A percentile compares a stretch with the other conserved stretches of the same genome.
Evolutionary conservation across 1,140 invertebrate species (phyloP).

Genomic region (Acromyrmex heyeri): DNA sequence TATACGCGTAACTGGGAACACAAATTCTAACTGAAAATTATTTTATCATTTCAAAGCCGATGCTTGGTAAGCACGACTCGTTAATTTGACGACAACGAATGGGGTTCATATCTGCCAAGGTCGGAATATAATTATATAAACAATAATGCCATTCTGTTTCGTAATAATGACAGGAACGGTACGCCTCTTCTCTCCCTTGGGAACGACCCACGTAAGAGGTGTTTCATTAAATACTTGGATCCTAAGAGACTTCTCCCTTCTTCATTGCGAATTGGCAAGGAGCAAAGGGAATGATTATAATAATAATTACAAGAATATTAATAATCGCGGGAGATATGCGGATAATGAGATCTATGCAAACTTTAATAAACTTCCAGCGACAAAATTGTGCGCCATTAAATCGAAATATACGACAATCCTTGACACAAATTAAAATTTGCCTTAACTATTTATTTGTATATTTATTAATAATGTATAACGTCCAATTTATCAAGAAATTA

Average conservation of each 20-base stretch:
- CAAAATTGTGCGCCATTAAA: constrained; percentile 41
- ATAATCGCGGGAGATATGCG: constrained; percentile 68
- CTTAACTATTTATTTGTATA: not conserved
- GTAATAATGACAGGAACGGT: constrained; percentile 72
- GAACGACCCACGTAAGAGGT: constrained; percentile 72
- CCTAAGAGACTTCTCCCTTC: constrained; percentile 52
- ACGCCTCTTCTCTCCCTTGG: constrained; percentile 56
- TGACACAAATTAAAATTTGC: constrained; percentile 21
- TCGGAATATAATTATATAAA: constrained; percentile 75
- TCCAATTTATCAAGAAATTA: not conserved
- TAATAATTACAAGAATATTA: constrained; percentile 75
- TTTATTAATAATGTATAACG: constrained; percentile 2
- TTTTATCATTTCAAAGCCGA: not conserved
- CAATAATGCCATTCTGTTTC: constrained; percentile 69
- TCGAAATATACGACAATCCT: not conserved
- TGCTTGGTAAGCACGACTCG: constrained; percentile 8
- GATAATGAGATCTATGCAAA: constrained; percentile 39
- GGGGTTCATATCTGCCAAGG: constrained; percentile 53
- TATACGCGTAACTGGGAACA: not conserved
- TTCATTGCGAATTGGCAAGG: constrained; percentile 43
- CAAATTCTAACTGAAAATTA: not conserved
- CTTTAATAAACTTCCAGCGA: constrained; percentile 39
- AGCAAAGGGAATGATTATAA: constrained; percentile 73
- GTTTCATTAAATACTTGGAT: constrained; percentile 76
- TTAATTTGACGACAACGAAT: constrained; percentile 51